Evolutionary conservation across 1,140 invertebrate genomes (phyloP).

Genomic region (Daktulosphaira vitifoliae): DNA sequence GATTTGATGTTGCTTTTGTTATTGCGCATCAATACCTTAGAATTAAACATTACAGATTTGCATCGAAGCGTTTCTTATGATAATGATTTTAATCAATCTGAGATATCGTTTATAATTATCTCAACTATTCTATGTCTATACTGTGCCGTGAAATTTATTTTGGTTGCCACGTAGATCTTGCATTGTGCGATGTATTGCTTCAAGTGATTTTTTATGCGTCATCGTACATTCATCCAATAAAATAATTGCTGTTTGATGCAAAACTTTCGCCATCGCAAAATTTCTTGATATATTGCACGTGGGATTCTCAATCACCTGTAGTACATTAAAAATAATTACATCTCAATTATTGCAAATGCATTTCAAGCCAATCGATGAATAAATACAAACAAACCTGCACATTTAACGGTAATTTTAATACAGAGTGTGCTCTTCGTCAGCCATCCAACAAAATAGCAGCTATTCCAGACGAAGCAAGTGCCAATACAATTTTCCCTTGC

Average conservation of each 20-base stretch:
- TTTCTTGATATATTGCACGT: constrained; percentile 40
- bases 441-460: constrained; percentile 43
- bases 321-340: neutral
- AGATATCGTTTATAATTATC: too few species aligned
- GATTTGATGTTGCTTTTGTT: too few species aligned
- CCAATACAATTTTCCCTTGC: constrained; percentile 7
- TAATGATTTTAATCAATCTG: too few species aligned
- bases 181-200: constrained; percentile 40
- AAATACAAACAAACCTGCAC: constrained; percentile 33
- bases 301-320: constrained; percentile 2
- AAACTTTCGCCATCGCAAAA: neutral
- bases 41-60: too few species aligned
- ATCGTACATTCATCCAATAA: constrained; percentile 42
- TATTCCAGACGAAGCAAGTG: constrained; percentile 42
- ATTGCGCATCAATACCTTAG: too few species aligned
- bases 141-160: neutral
- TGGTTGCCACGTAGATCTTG: constrained; percentile 9
- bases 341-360: constrained; percentile 35
- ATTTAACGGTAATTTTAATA: constrained; percentile 42
- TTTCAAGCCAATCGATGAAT: neutral
- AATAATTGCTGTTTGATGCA: constrained; percentile 31
- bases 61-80: too few species aligned
- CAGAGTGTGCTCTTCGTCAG: constrained; percentile 44
- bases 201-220: constrained; percentile 40
- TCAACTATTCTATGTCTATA: too few species aligned